Conservation (phyloP, 1,140 invertebrate species). For the Drosophila subobscura region DNA sequence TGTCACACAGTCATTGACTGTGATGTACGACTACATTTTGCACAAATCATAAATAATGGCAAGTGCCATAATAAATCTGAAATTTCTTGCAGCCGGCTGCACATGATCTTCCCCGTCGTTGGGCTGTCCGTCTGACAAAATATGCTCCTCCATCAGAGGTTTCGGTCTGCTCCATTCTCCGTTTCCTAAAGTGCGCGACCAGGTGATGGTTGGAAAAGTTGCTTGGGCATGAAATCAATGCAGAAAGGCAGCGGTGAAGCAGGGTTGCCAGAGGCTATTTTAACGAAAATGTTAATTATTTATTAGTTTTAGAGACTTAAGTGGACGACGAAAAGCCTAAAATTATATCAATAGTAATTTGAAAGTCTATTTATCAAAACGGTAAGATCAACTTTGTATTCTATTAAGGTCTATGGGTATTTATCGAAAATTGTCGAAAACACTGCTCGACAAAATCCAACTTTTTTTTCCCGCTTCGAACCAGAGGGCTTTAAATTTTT, state of each 20-base stretch:
- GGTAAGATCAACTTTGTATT: too few relatives aligned
- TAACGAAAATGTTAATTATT: too few relatives aligned
- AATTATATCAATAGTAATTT: too few relatives aligned
- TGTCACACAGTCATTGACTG: conserved; percentile 65
- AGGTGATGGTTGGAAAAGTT: conserved; percentile 51
- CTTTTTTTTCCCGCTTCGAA: too few relatives aligned
- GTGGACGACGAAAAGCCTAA: too few relatives aligned
- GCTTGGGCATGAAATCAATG: conserved; percentile 8
- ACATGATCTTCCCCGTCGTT: conserved; percentile 53
- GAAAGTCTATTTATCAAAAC: too few relatives aligned
- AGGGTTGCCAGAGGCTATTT: conserved; percentile 11
- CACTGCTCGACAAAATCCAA: too few relatives aligned
- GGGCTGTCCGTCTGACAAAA: conserved; percentile 33
- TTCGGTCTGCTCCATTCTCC: neutral
- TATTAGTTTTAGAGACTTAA: too few relatives aligned
- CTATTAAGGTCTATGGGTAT: too few relatives aligned
- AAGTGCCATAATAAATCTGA: conserved; percentile 77
- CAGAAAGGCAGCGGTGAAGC: neutral
- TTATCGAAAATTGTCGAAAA: too few relatives aligned
- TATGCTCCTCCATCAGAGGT: too few relatives aligned
- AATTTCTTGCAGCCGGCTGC: conserved; percentile 64
- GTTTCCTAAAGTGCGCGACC: conserved; percentile 12
- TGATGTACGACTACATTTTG: conserved; percentile 72
- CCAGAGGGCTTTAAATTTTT: too few relatives aligned
- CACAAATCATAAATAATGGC: conserved; percentile 76